Percentiles rank a stretch among this genome's conserved stretches.
These are phyloP conservation scores for Otis tarda DNA, from an alignment of 2,113 vertebrate genomes.

Conservation along the genomic window DNA sequence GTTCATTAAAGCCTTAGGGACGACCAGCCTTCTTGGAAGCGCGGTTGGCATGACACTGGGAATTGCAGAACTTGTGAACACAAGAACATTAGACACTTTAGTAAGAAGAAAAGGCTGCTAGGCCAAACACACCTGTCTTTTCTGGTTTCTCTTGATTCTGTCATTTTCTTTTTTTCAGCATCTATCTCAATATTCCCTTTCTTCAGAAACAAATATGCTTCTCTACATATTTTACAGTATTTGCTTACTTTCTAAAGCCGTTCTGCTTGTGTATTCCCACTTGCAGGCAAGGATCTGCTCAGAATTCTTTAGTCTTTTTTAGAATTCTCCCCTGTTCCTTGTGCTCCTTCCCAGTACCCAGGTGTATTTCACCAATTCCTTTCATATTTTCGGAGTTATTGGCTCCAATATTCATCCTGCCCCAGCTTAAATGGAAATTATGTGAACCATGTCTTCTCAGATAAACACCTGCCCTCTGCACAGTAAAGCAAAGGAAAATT, in stretches of 20 bases:
- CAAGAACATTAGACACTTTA: not conserved
- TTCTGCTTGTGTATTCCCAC: not conserved
- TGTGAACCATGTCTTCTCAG: not conserved
- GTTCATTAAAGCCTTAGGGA: not conserved
- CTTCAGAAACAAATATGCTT: not conserved
- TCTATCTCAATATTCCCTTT: not conserved
- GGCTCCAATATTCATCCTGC: not conserved
- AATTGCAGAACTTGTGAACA: not conserved
- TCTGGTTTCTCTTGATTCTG: not conserved
- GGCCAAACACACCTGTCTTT: not conserved
- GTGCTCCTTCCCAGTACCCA: not conserved
- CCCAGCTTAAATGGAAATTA: not conserved
- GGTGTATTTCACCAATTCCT: slow-evolving; percentile 5
- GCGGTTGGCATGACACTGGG: not conserved
- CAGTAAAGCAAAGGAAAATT: not conserved
- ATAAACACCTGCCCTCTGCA: not conserved
- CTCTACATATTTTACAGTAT: not conserved
- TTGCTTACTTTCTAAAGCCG: not conserved
- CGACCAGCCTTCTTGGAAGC: not conserved
- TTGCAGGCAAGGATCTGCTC: not conserved
- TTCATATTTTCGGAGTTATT: slow-evolving; percentile 18
- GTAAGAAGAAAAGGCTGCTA: not conserved
- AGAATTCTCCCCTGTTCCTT: not conserved
- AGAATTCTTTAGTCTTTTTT: not conserved
- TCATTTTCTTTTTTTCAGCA: not conserved